Evolutionary conservation across 2,797 vertebrate species (phyloP).

Genomic region (Tympanoctomys barrerae): DNA sequence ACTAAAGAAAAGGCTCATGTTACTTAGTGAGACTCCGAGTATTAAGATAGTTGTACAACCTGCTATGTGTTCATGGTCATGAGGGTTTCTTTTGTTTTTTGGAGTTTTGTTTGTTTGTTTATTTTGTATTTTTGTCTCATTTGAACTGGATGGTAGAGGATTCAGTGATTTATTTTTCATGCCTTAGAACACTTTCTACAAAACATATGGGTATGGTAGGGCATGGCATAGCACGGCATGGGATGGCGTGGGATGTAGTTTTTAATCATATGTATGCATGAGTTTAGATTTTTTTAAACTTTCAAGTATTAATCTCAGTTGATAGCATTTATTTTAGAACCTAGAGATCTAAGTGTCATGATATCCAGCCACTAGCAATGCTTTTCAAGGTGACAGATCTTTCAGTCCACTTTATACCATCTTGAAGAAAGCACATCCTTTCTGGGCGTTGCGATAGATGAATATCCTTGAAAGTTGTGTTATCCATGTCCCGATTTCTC

Average conservation of each 20-base stretch:
- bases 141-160: background rate
- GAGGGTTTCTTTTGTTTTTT: background rate
- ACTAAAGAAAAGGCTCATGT: too few species aligned
- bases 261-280: background rate
- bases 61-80: background rate
- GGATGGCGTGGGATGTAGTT: too few species aligned
- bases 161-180: background rate
- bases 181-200: background rate
- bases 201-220: background rate
- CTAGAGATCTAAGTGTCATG: background rate
- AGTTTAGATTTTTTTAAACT: background rate
- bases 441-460: background rate
- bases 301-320: background rate
- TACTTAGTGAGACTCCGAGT: background rate
- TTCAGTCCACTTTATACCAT: background rate
- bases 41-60: background rate
- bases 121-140: background rate
- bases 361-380: background rate
- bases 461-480: background rate
- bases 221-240: too few species aligned
- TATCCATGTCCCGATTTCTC: background rate
- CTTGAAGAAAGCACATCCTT: background rate
- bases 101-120: too few species aligned
- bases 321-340: background rate
- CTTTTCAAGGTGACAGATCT: fast-evolving